Base-by-base conservation (phyloP, 2,888 invertebrate genomes). In the Xylocampa areola region DNA sequence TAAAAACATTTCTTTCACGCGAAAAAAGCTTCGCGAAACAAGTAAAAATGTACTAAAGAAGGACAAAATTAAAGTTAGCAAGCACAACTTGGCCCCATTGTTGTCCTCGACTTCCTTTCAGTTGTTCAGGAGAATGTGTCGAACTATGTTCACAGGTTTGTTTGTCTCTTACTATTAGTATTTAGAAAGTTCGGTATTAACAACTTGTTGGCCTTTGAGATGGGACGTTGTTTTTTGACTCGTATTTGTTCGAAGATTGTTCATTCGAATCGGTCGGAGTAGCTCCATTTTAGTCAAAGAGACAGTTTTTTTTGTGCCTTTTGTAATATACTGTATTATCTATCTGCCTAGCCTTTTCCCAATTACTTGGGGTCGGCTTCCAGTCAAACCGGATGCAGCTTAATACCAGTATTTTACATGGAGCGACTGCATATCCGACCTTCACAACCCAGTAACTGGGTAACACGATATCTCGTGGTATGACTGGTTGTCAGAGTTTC, bases 11-110 rank as follows among this genome's bases (percentile, higher is more conserved):
- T 45, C 45, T 54, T 54, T 52, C 8, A 37, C 32, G 19, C 29
- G 33, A 58, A 66, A 58, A 55, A 57, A 21, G 32, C 43, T 50
- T 50, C 23, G 23, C 4, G 4, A 25, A 67, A 71, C 45, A 53
- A 66, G 53, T 50, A 53, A 66, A 62, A 66, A 69, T 69, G 66
- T 54, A 43, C 43, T 4, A 10, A 39, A 55, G 50, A 58, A 53
- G 32, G 39, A 61, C 54, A 59, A 76, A 76, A 77, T 77, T 68
- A 68, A 77, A 77, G 62, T 77, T 68, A 27, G 44, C 27, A 21
- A 43, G 51, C 49, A 17, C 23, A 54, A 72, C 54, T 72, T 55
- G 23, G 35, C 52, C 21, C 54, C 52, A 62, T 69, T 76, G 74
- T 79, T 74, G 65, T 61, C 35, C 14, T 3, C n/a, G 40, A 52